Percentiles rank a stretch among this genome's conserved stretches.
phyloP scores from a whole-genome alignment of 2,797 vertebrate genomes.

The Mionectes olivaceus region DNA sequence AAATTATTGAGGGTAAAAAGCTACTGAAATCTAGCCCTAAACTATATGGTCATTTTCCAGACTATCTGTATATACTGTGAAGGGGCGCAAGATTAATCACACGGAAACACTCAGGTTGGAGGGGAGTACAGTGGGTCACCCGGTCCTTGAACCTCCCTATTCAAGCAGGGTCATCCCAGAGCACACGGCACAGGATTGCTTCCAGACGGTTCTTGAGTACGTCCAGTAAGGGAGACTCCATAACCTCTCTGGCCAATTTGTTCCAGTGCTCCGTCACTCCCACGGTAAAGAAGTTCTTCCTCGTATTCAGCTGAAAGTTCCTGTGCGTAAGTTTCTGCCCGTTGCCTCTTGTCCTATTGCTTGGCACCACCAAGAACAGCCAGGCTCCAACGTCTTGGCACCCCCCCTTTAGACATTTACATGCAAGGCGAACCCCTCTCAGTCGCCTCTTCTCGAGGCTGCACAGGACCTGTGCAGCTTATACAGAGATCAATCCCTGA shows the following conservation, averaged over 20 bases:
- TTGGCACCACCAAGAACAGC: neutral
- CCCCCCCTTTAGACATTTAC: rapidly evolving
- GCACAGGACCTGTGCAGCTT: neutral
- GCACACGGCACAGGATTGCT: rapidly evolving
- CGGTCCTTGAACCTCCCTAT: neutral
- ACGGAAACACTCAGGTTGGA: neutral
- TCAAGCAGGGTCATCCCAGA: neutral
- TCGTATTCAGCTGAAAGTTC: neutral
- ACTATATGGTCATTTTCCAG: neutral
- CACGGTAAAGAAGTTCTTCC: neutral
- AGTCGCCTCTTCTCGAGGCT: neutral
- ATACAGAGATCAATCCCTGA: rapidly evolving
- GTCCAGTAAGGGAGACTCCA: neutral
- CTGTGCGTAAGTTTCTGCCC: neutral
- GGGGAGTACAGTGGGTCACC: rapidly evolving
- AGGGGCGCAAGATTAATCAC: neutral
- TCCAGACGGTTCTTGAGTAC: rapidly evolving
- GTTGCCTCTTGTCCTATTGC: neutral
- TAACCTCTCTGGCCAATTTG: neutral
- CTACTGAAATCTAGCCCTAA: neutral
- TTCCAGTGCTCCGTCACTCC: neutral
- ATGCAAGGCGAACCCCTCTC: neutral
- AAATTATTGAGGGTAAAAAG: neutral
- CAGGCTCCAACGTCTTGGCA: neutral
- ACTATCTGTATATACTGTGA: neutral